Evolutionary conservation across 2,113 vertebrate genomes (phyloP).

Genomic region (Dipodomys merriami): DNA sequence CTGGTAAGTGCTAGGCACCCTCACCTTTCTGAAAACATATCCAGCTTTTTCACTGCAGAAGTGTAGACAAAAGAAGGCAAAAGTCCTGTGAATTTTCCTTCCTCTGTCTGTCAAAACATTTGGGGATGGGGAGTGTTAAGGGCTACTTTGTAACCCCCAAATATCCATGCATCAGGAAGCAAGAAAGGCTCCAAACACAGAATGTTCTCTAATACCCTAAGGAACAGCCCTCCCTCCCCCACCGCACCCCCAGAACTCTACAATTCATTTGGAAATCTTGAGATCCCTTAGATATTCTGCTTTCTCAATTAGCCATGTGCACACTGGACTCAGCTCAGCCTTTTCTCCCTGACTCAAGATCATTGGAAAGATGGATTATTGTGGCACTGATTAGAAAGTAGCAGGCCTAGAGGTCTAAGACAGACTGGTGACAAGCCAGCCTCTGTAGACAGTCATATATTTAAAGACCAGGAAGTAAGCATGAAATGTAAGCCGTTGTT

Average conservation of each 20-base stretch:
- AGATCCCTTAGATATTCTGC: rapidly evolving
- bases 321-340: neutral
- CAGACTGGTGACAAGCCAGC: neutral
- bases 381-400: neutral
- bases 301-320: neutral
- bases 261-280: too few relatives aligned
- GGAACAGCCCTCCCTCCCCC: neutral
- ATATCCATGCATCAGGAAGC: neutral
- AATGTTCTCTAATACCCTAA: rapidly evolving
- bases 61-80: neutral
- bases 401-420: neutral
- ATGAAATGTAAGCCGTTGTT: neutral
- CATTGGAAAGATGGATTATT: neutral
- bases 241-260: too few relatives aligned
- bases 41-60: neutral
- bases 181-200: neutral
- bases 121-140: too few relatives aligned
- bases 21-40: neutral
- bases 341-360: neutral
- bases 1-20: rapidly evolving
- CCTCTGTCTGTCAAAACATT: rapidly evolving
- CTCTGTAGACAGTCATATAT: neutral
- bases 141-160: neutral
- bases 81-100: neutral
- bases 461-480: neutral